Percentiles rank a stretch among this genome's conserved stretches.
Conservation (phyloP, 1,140 invertebrate species). For the Macrocentrus cingulum region DNA sequence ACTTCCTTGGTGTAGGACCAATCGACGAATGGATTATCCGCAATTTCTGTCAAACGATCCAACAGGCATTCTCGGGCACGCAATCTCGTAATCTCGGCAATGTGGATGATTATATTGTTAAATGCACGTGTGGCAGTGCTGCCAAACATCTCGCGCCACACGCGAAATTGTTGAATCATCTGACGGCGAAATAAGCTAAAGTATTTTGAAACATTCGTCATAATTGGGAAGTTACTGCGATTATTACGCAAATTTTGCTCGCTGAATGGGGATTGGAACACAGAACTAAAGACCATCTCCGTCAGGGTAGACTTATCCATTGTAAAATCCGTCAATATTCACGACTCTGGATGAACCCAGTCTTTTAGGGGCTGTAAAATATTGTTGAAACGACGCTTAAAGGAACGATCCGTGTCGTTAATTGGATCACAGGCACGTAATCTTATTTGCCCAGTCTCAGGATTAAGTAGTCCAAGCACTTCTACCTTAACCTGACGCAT, state of each 20-base stretch:
- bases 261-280: conserved; percentile 66
- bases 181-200: conserved; percentile 77
- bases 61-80: conserved; percentile 55
- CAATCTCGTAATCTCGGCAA: conserved; percentile 73
- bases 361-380: conserved; percentile 75
- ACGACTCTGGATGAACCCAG: conserved; percentile 78
- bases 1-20: conserved; percentile 67
- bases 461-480: conserved; percentile 82
- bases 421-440: conserved; percentile 80
- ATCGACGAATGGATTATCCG: conserved; percentile 77
- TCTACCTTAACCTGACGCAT: conserved; percentile 85
- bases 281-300: conserved; percentile 75
- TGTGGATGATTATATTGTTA: conserved; percentile 76
- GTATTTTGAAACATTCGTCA: conserved; percentile 88
- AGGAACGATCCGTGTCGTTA: conserved; percentile 73
- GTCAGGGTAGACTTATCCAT: conserved; percentile 77
- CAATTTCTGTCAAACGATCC: conserved; percentile 66
- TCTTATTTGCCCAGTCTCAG: conserved; percentile 70
- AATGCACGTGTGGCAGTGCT: conserved; percentile 75
- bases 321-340: conserved; percentile 78
- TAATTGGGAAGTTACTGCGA: conserved; percentile 74
- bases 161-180: conserved; percentile 86
- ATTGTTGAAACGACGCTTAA: conserved; percentile 70
- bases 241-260: conserved; percentile 63
- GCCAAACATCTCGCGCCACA: conserved; percentile 78